These are phyloP conservation scores for Cyclina sinensis DNA, from an alignment of 1,140 invertebrate genomes.

Conservation along the genomic window DNA sequence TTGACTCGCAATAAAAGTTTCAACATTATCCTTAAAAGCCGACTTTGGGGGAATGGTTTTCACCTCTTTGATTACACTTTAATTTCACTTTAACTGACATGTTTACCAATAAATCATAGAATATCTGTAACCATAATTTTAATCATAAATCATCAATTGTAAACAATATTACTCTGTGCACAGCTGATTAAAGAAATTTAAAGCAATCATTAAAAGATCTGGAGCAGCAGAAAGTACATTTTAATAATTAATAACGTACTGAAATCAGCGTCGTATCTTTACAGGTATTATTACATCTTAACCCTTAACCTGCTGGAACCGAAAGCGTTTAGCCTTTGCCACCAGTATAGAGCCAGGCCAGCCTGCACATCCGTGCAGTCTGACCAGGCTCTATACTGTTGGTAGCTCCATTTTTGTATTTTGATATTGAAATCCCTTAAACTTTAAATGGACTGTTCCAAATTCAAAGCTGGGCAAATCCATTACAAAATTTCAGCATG, in stretches of 20 bases:
- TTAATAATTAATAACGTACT: neutral
- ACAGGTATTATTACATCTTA: too few species aligned
- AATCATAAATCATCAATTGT: constrained; percentile 14
- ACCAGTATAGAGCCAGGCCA: too few species aligned
- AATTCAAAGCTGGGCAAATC: too few species aligned
- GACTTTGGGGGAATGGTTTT: neutral
- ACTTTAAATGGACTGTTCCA: too few species aligned
- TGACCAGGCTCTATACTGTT: too few species aligned
- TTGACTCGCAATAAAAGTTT: neutral
- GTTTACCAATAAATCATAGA: neutral
- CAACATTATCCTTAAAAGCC: neutral
- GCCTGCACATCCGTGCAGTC: too few species aligned
- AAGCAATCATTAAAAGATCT: neutral
- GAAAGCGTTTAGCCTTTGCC: too few species aligned
- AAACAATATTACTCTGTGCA: neutral
- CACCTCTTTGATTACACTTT: constrained; percentile 1
- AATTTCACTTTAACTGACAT: constrained; percentile 21
- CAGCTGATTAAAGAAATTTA: neutral
- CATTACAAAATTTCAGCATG: too few species aligned
- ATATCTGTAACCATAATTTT: neutral
- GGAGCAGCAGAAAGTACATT: neutral
- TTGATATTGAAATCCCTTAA: too few species aligned
- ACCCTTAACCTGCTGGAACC: too few species aligned
- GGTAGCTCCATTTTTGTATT: too few species aligned
- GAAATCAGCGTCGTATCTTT: too few species aligned